A percentile compares a stretch with the other conserved stretches of the same genome.
Evolutionary conservation across 2,113 vertebrate genomes (phyloP).

Genomic region (Hippocampus mohnikei): DNA sequence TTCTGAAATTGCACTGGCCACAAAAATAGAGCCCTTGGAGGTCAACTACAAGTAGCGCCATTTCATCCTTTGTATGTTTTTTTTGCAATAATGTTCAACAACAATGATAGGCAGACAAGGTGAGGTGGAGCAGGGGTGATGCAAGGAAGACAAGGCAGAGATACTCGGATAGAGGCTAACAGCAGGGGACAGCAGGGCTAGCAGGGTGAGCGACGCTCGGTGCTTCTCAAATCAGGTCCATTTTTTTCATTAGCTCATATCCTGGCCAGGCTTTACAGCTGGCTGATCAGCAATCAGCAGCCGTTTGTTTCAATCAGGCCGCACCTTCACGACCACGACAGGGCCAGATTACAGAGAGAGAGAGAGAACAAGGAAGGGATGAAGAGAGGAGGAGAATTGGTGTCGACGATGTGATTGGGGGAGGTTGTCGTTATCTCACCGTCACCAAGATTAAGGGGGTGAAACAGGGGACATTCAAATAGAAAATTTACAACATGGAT

Average conservation of each 20-base stretch:
- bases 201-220: conserved; percentile 73
- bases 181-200: conserved; percentile 65
- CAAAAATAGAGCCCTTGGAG: no score
- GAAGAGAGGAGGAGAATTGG: conserved; percentile 32
- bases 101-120: conserved; percentile 55
- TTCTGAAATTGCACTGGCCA: no score
- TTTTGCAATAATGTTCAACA: conserved; percentile 33
- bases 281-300: conserved; percentile 91
- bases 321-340: conserved; percentile 83
- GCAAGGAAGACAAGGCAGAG: conserved; percentile 46
- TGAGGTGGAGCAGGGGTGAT: conserved; percentile 40
- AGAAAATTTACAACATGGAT: conserved; percentile 44
- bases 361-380: conserved; percentile 48
- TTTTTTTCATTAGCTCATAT: conserved; percentile 86
- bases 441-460: conserved; percentile 57
- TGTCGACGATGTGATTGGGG: conserved; percentile 10
- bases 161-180: conserved; percentile 58
- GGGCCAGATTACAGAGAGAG: conserved; percentile 64
- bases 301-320: conserved; percentile 89
- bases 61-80: conserved; percentile 53
- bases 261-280: conserved; percentile 91
- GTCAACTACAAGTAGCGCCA: conserved; percentile 48
- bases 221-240: conserved; percentile 82
- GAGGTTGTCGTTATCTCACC: conserved; percentile 47
- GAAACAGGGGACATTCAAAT: conserved; percentile 62